A percentile compares a stretch with the other conserved stretches of the same genome.
Conservation (phyloP, 2,797 vertebrate genomes). For the Denticeps clupeoides region DNA sequence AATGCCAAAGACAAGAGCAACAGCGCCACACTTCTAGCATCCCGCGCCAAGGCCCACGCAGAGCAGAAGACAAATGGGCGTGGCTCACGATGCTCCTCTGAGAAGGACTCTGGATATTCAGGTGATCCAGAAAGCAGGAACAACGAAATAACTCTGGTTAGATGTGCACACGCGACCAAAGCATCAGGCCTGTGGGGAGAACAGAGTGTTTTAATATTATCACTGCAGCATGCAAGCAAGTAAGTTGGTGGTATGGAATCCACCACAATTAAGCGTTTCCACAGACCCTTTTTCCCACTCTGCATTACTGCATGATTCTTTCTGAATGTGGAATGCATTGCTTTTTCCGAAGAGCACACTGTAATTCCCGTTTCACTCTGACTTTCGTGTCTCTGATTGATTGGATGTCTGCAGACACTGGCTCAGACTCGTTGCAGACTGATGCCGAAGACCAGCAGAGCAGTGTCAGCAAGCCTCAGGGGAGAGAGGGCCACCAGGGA, state of each 20-base stretch:
- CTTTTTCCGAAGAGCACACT: neutral
- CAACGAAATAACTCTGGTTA: constrained; percentile 61
- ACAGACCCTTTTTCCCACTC: neutral
- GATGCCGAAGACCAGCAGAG: constrained; percentile 42
- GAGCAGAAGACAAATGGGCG: constrained; percentile 22
- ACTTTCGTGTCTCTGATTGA: too few species aligned
- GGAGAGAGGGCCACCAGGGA: constrained; percentile 7
- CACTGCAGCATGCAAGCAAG: too few species aligned
- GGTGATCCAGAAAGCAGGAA: too few species aligned
- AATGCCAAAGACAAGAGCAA: constrained; percentile 52
- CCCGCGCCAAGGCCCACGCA: constrained; percentile 21
- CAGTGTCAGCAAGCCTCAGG: constrained; percentile 25
- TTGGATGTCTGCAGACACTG: constrained; percentile 41
- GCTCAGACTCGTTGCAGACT: constrained; percentile 53
- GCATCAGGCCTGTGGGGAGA: too few species aligned
- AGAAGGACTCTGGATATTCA: constrained; percentile 58
- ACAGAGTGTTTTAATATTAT: too few species aligned
- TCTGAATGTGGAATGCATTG: neutral
- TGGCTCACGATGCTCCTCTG: constrained; percentile 47
- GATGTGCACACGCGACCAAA: constrained; percentile 4
- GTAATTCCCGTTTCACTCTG: neutral
- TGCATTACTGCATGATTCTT: neutral
- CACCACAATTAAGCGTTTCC: too few species aligned
- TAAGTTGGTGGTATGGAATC: too few species aligned
- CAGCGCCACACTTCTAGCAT: constrained; percentile 35